Evolutionary conservation across 1,140 invertebrate genomes (phyloP).

Genomic region (Apis cerana): DNA sequence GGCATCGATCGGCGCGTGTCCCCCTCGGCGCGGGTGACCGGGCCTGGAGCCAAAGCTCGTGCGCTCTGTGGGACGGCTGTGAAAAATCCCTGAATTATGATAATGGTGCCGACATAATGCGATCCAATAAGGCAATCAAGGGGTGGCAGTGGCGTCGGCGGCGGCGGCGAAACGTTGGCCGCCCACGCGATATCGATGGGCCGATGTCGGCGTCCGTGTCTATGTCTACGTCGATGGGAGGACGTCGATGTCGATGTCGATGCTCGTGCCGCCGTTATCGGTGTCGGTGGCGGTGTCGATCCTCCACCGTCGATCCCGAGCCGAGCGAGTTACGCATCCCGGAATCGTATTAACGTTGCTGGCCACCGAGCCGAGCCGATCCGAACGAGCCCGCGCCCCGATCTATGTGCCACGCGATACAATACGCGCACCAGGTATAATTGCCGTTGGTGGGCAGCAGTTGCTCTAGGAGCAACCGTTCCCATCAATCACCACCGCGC

Average conservation of each 20-base stretch:
- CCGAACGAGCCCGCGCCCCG: slow-evolving; percentile 59
- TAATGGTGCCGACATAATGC: slow-evolving; percentile 80
- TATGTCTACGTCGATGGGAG: slow-evolving; percentile 26
- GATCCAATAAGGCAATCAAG: slow-evolving; percentile 81
- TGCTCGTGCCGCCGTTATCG: slow-evolving; percentile 16
- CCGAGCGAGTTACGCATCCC: slow-evolving; percentile 71
- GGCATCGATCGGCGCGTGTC: slow-evolving; percentile 67
- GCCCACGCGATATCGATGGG: slow-evolving; percentile 62
- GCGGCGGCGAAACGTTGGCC: slow-evolving; percentile 52
- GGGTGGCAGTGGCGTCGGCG: slow-evolving; percentile 66
- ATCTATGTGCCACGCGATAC: slow-evolving; percentile 75
- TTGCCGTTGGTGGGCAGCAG: slow-evolving; percentile 70
- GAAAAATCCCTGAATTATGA: slow-evolving; percentile 81
- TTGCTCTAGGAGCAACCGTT: slow-evolving; percentile 76
- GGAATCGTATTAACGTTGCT: slow-evolving; percentile 77
- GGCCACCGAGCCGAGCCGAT: slow-evolving; percentile 70
- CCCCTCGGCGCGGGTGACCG: slow-evolving; percentile 60
- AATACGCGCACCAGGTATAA: slow-evolving; percentile 77
- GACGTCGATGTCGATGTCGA: slow-evolving; percentile 57
- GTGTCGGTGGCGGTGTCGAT: slow-evolving; percentile 56
- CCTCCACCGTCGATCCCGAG: slow-evolving; percentile 42
- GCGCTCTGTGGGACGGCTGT: slow-evolving; percentile 68
- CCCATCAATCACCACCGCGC: slow-evolving; percentile 76
- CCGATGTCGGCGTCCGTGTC: slow-evolving; percentile 35
- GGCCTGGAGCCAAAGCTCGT: slow-evolving; percentile 69